Base-by-base conservation (phyloP, 2,113 vertebrate genomes). In the Ptilorrhoa leucosticta region DNA sequence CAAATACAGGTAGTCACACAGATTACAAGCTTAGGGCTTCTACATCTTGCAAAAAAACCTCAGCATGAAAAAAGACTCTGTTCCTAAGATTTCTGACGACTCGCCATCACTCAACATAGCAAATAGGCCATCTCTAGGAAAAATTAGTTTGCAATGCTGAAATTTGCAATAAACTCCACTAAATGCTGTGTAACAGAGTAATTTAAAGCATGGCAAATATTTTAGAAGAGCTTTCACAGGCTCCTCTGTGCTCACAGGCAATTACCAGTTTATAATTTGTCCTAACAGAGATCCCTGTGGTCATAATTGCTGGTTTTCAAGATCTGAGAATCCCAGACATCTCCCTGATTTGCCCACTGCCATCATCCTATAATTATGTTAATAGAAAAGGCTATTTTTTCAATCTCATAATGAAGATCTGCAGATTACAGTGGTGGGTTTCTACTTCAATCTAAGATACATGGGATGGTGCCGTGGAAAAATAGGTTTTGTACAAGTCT, bases 71-170 rank as follows among this genome's bases (percentile, higher is more conserved):
- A 14, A 84, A 72, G 11, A 9, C 6, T 37, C 19, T 45, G 9
- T 19, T 61, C 39, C 18, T 42, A 9, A 22, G 31, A 22, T 47
- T 86, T 78, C 42, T 83, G 58, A 48, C n/a, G 65, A 27, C 33
- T 7, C 1, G 0, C n/a, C 10, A 23, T 48, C 0, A 0, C 61
- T 64, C 57, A 53, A 13, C 21, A 5, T 13, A 21, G 7, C 60
- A 9, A 90, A 54, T 33, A 35, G 10, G 21, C 9, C 12, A 2
- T 13, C 7, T 64, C 54, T 44, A 11, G 4, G 15, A 21, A 79
- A 61, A 86, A 56, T 1, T 21, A 21, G 30, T 22, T 89, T 91
- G 22, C 35, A 72, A 50, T 4, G 11, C 13, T 66, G 7, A 63
- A 65, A 66, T 92, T 48, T 65, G 28, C 45, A 87, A 11, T 66